Evolutionary conservation across 1,140 invertebrate genomes (phyloP).

Genomic region (Diabrotica undecimpunctata): DNA sequence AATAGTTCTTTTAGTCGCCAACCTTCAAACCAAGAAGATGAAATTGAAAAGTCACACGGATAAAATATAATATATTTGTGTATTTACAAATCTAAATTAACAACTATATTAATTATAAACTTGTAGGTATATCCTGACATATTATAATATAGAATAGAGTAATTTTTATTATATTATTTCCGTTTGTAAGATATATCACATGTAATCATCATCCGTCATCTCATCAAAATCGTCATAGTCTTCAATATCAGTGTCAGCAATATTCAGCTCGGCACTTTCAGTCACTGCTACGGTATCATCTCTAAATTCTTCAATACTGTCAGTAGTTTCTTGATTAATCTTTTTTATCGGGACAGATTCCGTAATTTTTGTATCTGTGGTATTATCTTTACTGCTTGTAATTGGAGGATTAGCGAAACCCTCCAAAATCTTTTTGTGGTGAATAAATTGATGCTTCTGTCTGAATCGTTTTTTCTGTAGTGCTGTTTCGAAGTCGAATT

Average conservation of each 20-base stretch:
- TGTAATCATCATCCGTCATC: conserved; percentile 12
- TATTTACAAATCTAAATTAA: too few species aligned
- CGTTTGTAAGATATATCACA: neutral
- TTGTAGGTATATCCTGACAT: too few species aligned
- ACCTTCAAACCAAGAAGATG: too few species aligned
- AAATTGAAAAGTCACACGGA: too few species aligned
- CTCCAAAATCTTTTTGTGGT: conserved; percentile 34
- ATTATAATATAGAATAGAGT: too few species aligned
- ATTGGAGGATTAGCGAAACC: conserved; percentile 25
- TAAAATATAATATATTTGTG: too few species aligned
- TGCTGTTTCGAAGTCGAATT: conserved; percentile 38
- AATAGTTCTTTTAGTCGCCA: too few species aligned
- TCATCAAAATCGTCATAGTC: conserved; percentile 16
- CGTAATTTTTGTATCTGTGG: neutral
- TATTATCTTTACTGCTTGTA: conserved; percentile 9
- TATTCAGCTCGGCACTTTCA: conserved; percentile 6
- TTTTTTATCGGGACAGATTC: neutral
- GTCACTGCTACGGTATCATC: conserved; percentile 13
- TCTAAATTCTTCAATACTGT: neutral
- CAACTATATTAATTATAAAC: too few species aligned
- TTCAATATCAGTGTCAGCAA: conserved; percentile 16
- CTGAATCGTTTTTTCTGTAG: conserved; percentile 35
- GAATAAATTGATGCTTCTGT: conserved; percentile 32
- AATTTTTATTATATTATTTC: too few species aligned
- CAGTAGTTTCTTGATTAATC: neutral